A percentile compares a stretch with the other conserved stretches of the same genome.
These are phyloP conservation scores for Melanchra persicariae DNA, from an alignment of 2,888 invertebrate species.

Conservation along the genomic window DNA sequence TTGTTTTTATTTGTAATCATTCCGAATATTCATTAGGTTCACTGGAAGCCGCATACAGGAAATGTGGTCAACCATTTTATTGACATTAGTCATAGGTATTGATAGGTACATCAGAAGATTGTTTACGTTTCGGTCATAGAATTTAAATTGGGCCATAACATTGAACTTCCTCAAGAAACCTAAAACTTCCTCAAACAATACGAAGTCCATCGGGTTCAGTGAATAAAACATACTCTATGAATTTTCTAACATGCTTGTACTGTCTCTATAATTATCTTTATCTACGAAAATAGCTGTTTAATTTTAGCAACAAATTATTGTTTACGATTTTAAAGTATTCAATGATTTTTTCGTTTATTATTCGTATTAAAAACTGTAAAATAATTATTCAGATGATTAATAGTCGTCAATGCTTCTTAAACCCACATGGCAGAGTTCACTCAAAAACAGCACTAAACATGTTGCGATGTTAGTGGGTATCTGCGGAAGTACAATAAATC, in stretches of 20 bases:
- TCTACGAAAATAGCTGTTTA: too few relatives aligned
- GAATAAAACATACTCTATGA: not conserved
- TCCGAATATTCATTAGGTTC: not conserved
- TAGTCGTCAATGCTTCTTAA: not conserved
- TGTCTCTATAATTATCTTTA: not conserved
- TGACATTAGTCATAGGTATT: not conserved
- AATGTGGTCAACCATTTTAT: conserved; percentile 25
- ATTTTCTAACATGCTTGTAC: not conserved
- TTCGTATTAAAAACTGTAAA: not conserved
- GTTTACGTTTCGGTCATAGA: conserved; percentile 7
- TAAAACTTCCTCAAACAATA: conserved; percentile 4
- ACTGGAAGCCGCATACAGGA: conserved; percentile 23
- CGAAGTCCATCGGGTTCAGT: not conserved
- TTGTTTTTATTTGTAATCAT: not conserved
- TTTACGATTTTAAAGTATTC: not conserved
- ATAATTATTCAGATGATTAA: not conserved
- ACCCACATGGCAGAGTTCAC: not conserved
- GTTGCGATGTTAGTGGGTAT: conserved; percentile 12
- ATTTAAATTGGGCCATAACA: not conserved
- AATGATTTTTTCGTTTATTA: too few relatives aligned
- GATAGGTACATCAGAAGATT: not conserved
- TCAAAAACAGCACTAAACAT: conserved; percentile 22
- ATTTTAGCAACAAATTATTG: not conserved
- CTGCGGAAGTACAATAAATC: conserved; percentile 32
- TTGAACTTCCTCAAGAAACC: not conserved